Evolutionary conservation across 2,888 invertebrate genomes (phyloP).

Genomic region (Copidosoma aretas): DNA sequence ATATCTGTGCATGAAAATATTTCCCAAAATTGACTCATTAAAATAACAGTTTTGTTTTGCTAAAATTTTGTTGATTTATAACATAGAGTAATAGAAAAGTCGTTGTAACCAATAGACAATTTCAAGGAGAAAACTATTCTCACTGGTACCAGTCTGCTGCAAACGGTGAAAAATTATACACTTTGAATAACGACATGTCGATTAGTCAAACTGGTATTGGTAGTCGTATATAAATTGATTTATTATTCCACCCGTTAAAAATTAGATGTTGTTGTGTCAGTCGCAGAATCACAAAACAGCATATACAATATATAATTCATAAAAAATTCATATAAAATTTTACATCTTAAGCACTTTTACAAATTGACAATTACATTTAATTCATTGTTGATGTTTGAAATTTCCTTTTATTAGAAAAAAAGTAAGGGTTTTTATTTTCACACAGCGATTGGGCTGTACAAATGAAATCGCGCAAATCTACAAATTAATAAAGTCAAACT

Average conservation of each 20-base stretch:
- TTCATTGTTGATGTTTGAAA: background rate
- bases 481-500: background rate
- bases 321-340: background rate
- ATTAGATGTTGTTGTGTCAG: no score
- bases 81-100: background rate
- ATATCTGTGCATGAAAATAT: background rate
- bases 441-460: background rate
- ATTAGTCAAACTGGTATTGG: background rate
- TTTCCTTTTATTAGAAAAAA: background rate
- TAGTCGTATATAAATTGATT: background rate
- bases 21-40: background rate
- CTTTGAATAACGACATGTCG: background rate
- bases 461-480: background rate
- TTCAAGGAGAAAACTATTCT: slow-evolving; percentile 4
- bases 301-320: no score
- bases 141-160: background rate
- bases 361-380: background rate
- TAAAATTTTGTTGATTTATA: slow-evolving; percentile 9
- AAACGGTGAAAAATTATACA: background rate
- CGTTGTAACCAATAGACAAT: slow-evolving; percentile 3
- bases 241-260: background rate
- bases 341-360: no score
- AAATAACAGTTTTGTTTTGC: slow-evolving; percentile 5
- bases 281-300: no score
- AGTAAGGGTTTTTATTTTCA: background rate